Evolutionary conservation across 2,113 vertebrate species (phyloP).

Genomic region (Chionis minor): DNA sequence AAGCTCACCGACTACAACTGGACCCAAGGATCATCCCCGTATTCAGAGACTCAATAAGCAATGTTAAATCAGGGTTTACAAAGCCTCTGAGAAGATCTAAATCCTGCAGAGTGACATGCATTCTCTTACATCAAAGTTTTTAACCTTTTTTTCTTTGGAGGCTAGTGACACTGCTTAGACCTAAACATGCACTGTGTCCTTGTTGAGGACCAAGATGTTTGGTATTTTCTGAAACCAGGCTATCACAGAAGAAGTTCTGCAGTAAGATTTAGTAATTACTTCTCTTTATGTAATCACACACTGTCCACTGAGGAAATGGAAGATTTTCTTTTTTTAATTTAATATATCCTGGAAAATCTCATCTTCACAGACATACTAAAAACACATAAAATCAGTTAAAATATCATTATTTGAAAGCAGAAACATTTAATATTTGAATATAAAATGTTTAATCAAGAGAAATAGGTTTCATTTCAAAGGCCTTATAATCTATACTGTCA

Average conservation of each 20-base stretch:
- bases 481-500: neutral
- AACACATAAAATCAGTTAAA: neutral
- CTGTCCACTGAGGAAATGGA: neutral
- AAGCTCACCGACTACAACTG: neutral
- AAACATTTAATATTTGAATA: neutral
- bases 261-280: neutral
- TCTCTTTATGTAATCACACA: neutral
- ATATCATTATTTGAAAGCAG: neutral
- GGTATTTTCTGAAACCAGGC: neutral
- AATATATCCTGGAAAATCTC: neutral
- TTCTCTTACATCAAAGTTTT: neutral
- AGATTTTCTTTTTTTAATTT: neutral
- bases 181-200: neutral
- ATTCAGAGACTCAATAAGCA: neutral
- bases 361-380: neutral
- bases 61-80: neutral
- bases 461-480: neutral
- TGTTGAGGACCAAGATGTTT: neutral
- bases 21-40: neutral
- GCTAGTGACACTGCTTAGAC: neutral
- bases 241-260: neutral
- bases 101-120: neutral
- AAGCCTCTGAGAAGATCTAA: neutral
- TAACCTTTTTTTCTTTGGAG: neutral
- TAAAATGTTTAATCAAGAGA: neutral